These are phyloP conservation scores for Vespertilio murinus DNA, from an alignment of 2,797 vertebrate species.

Conservation along the genomic window DNA sequence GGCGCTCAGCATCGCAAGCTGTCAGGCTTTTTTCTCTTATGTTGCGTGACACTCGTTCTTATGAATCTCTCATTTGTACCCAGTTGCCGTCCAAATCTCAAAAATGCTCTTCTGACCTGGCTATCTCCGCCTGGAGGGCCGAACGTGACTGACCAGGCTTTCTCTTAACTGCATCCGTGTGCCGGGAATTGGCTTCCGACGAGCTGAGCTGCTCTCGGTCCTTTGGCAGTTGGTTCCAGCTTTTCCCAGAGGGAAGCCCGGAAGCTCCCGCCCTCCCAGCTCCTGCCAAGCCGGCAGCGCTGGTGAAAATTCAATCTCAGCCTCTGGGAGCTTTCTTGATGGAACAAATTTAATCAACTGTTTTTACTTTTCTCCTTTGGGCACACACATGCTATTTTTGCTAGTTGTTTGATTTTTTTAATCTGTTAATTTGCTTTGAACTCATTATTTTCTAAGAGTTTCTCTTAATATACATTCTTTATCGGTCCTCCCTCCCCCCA, in stretches of 20 bases:
- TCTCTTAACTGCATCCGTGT: not conserved
- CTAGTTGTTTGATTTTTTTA: not conserved
- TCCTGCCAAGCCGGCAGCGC: not conserved
- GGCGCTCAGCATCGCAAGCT: not conserved
- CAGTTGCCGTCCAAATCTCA: not conserved
- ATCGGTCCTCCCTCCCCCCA: not conserved
- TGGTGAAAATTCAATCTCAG: conserved; percentile 26
- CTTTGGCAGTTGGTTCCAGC: not conserved
- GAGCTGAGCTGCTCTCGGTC: not conserved
- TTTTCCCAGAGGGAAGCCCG: not conserved
- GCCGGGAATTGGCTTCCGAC: not conserved
- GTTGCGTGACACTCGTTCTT: not conserved
- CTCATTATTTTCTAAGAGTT: conserved; percentile 44
- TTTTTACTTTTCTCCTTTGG: conserved; percentile 45
- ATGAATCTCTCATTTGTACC: not conserved
- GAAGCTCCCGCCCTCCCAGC: not conserved
- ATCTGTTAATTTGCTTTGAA: conserved; percentile 12
- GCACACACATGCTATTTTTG: conserved; percentile 12
- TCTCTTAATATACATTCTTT: conserved; percentile 14
- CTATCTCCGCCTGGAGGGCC: not conserved
- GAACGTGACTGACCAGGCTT: not conserved
- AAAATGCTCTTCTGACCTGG: not conserved
- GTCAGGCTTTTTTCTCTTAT: not conserved
- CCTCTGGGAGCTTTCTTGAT: conserved; percentile 35
- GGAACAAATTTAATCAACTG: conserved; percentile 56